Percentiles rank a stretch among this genome's conserved stretches.
These are phyloP conservation scores for Hoplodrina ambigua DNA, from an alignment of 2,888 invertebrate genomes.

Conservation along the genomic window DNA sequence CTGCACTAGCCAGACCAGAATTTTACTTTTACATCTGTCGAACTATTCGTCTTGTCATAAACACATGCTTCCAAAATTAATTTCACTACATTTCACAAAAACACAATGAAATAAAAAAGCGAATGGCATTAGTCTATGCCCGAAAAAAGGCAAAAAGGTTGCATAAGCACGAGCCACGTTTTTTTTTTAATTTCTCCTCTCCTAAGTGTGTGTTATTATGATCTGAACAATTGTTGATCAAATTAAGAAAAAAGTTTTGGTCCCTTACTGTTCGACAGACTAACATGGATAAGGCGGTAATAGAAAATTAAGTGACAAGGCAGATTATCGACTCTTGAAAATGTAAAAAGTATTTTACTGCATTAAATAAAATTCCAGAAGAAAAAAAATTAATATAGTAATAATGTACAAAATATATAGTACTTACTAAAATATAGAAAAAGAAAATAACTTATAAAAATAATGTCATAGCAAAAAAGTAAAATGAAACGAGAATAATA, in stretches of 20 bases:
- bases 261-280: conserved; percentile 54
- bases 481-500: too few species aligned
- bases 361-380: too few species aligned
- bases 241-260: conserved; percentile 83
- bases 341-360: too few species aligned
- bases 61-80: conserved; percentile 83
- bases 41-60: conserved; percentile 73
- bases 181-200: conserved; percentile 77
- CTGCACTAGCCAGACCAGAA: conserved; percentile 56
- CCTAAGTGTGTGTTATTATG: conserved; percentile 77
- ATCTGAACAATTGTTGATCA: conserved; percentile 85
- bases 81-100: conserved; percentile 80
- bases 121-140: conserved; percentile 74
- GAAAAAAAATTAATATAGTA: too few species aligned
- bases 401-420: too few species aligned
- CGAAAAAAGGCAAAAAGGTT: conserved; percentile 81
- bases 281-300: conserved; percentile 71
- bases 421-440: too few species aligned
- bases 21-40: conserved; percentile 73
- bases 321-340: background rate
- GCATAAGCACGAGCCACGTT: conserved; percentile 86
- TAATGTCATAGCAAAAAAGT: too few species aligned
- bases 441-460: too few species aligned
- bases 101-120: conserved; percentile 76
- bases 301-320: background rate